Conservation (phyloP, 2,113 vertebrate species). For the Amblyornis subalaris region DNA sequence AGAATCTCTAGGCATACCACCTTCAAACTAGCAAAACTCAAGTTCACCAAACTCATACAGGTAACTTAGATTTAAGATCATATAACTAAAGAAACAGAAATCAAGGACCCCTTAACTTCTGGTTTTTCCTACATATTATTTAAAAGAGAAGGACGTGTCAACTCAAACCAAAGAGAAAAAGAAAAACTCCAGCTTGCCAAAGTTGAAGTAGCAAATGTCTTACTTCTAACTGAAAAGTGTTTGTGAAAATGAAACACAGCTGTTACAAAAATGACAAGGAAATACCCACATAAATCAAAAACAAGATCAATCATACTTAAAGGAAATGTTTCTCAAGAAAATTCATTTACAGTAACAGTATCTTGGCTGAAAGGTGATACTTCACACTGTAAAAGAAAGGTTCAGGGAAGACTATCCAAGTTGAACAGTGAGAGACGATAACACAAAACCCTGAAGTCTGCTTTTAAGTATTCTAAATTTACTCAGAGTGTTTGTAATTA, state of each 20-base stretch:
- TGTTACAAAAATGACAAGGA: neutral
- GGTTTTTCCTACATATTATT: neutral
- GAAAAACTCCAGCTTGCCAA: neutral
- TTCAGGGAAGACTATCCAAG: neutral
- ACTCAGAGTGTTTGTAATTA: neutral
- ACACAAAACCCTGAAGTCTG: rapidly evolving
- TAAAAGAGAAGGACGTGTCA: neutral
- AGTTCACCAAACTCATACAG: neutral
- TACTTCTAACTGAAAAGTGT: neutral
- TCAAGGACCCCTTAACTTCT: neutral
- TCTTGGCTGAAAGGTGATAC: neutral
- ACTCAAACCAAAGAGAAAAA: neutral
- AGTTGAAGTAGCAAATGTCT: neutral
- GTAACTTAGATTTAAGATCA: neutral
- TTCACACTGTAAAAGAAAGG: neutral
- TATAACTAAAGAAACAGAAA: neutral
- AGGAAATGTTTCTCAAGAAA: neutral
- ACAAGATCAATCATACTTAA: neutral
- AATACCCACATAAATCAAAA: neutral
- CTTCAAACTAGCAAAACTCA: neutral
- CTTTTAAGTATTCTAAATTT: neutral
- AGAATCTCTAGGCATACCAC: neutral
- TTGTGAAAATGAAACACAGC: neutral
- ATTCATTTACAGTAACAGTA: neutral
- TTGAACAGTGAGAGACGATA: neutral